phyloP scores from a whole-genome alignment of 2,888 invertebrate genomes.

The Lithophane ornitopus region DNA sequence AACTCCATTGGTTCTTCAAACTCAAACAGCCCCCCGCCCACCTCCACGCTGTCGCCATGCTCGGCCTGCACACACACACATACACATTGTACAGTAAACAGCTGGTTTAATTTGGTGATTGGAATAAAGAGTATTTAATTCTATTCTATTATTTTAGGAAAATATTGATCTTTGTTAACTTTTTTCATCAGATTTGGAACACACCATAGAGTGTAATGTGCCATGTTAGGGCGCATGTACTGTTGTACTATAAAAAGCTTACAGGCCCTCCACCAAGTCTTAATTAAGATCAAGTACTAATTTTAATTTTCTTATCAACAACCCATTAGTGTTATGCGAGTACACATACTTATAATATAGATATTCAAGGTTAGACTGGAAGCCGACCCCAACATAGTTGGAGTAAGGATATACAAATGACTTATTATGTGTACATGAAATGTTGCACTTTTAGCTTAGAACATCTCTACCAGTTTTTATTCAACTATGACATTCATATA shows the following conservation, averaged over 20 bases:
- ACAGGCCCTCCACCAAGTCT: too few species aligned
- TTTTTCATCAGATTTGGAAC: not conserved
- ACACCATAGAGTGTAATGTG: not conserved
- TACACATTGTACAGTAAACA: not conserved
- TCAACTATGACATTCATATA: not conserved
- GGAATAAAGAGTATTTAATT: not conserved
- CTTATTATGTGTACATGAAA: not conserved
- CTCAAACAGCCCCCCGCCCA: constrained; percentile 78
- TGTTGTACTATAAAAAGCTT: not conserved
- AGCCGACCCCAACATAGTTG: not conserved
- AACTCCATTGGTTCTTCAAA: constrained; percentile 80
- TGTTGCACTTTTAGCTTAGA: not conserved
- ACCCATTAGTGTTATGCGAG: not conserved
- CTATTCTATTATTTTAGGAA: not conserved
- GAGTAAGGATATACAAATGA: not conserved
- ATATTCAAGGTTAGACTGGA: not conserved
- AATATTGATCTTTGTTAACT: not conserved
- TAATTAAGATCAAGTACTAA: not conserved
- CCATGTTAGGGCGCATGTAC: not conserved
- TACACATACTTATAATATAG: not conserved
- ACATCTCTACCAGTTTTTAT: not conserved
- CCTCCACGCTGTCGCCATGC: constrained; percentile 64
- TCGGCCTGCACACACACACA: constrained; percentile 66
- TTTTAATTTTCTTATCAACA: not conserved
- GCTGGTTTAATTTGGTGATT: not conserved